Conservation (phyloP, 1,140 invertebrate genomes). For the Mizuhopecten yessoensis region DNA sequence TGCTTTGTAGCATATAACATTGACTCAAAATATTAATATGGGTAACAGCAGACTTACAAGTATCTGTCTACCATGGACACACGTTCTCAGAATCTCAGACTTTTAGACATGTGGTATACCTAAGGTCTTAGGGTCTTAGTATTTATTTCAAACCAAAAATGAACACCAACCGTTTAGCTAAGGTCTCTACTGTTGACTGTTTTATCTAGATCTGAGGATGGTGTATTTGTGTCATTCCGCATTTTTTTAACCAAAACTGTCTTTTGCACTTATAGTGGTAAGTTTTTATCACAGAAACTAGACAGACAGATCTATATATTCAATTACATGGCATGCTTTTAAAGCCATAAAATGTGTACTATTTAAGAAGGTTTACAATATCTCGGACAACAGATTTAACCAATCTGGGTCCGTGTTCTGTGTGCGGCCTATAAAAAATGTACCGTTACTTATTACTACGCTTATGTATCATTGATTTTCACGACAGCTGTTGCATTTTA, state of each 20-base stretch:
- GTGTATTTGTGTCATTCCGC: neutral
- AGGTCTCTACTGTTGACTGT: too few relatives aligned
- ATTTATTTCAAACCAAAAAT: too few relatives aligned
- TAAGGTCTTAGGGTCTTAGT: too few relatives aligned
- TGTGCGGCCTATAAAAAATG: constrained; percentile 3
- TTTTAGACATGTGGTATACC: too few relatives aligned
- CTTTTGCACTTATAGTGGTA: neutral
- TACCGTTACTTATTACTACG: constrained; percentile 1
- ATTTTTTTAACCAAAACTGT: neutral
- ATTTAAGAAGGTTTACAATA: neutral
- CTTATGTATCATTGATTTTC: constrained; percentile 27
- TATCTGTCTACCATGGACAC: neutral
- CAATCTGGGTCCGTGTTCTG: constrained; percentile 5
- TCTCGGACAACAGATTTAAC: neutral
- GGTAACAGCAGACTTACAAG: neutral
- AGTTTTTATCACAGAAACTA: neutral
- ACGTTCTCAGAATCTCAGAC: too few relatives aligned
- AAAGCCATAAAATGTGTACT: neutral
- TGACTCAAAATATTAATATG: neutral
- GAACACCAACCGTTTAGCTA: too few relatives aligned
- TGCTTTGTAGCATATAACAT: neutral
- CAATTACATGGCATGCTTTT: neutral
- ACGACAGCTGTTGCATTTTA: neutral
- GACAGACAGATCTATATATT: constrained; percentile 3
- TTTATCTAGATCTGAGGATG: neutral